phyloP scores from a whole-genome alignment of 2,888 invertebrate genomes.

The Xylota sylvarum region DNA sequence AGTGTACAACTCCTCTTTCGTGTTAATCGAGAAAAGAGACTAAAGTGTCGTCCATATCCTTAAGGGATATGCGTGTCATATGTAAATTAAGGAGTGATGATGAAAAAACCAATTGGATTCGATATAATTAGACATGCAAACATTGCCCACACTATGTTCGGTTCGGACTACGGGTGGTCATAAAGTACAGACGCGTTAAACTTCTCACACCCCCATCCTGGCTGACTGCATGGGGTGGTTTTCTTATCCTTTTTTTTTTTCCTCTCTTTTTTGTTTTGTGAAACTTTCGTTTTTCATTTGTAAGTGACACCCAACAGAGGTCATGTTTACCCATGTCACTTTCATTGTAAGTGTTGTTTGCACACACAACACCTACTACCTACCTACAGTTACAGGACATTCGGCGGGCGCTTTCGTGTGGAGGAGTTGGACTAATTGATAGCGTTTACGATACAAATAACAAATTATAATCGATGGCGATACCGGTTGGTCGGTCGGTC shows the following conservation, averaged over 20 bases:
- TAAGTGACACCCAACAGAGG: slow-evolving; percentile 73
- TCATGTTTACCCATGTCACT: slow-evolving; percentile 76
- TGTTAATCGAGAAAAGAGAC: slow-evolving; percentile 31
- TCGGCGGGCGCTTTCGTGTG: slow-evolving; percentile 41
- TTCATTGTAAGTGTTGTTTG: slow-evolving; percentile 71
- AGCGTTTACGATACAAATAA: slow-evolving; percentile 75
- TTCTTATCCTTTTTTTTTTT: too few relatives aligned
- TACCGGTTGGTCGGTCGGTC: slow-evolving; percentile 13
- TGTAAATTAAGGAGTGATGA: slow-evolving; percentile 74
- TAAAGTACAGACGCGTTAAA: slow-evolving; percentile 67
- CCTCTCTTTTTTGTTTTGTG: slow-evolving; percentile 7
- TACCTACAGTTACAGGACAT: slow-evolving; percentile 41
- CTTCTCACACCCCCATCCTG: slow-evolving; percentile 17
- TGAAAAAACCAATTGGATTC: slow-evolving; percentile 69
- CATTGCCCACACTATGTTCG: slow-evolving; percentile 43
- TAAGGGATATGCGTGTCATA: slow-evolving; percentile 74
- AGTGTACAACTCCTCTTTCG: slow-evolving; percentile 27
- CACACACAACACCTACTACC: slow-evolving; percentile 46
- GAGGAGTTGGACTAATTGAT: slow-evolving; percentile 71
- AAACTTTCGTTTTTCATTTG: slow-evolving; percentile 61
- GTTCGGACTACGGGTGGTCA: slow-evolving; percentile 14
- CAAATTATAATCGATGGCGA: slow-evolving; percentile 69
- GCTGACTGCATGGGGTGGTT: slow-evolving; percentile 20
- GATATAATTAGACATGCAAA: slow-evolving; percentile 74
- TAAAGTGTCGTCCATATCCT: slow-evolving; percentile 30